Evolutionary conservation across 1,140 invertebrate species (phyloP), one percentile per base, ranked within the genome.

Genomic region (Oedothorax gibbosus): DNA sequence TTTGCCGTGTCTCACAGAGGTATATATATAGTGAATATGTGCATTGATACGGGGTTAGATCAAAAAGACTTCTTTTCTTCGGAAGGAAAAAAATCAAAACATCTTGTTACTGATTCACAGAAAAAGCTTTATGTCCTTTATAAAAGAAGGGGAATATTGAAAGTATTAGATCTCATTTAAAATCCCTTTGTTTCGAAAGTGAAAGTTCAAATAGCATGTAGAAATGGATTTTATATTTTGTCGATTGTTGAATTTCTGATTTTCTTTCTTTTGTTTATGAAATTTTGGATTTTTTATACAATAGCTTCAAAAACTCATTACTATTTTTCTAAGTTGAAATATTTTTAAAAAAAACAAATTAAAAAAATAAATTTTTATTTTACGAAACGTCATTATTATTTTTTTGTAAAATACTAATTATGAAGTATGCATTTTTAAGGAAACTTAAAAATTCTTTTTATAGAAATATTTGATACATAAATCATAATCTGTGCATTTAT

Each of bases 131-230:
- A 75, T 75, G 54, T 56, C 20, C 72, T 75, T 75, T 57, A 14
- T 21, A 57, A 60, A 75, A 3, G 69, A 71, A 71, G 9, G 51
- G 15, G 57, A 75, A n/a, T 18, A 75, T 75, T n/a, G n/a, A 49
- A 57, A n/a, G 54, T 75, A 57, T 75, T 75, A 75, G 53, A 57
- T 75, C 53, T 75, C 72, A 75, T 75, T 75, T 75, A 57, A 75
- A 75, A 75, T 75, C 53, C 21, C 21, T 21, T 75, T 75, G 20
- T 57, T 57, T 50, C 72, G 57, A 75, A 57, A 57, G 54, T 75
- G 56, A 57, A 75, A 75, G 50, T 51, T 71, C 69, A 71, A 71
- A 71, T 51, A 75, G n/a, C 57, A 21, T 71, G 50, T 18, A 75
- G 54, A 75, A 75, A 57, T 75, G 72, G 54, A 15, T 75, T 75